These are phyloP conservation scores for Tapera naevia DNA, from an alignment of 2,797 vertebrate genomes.

Conservation along the genomic window DNA sequence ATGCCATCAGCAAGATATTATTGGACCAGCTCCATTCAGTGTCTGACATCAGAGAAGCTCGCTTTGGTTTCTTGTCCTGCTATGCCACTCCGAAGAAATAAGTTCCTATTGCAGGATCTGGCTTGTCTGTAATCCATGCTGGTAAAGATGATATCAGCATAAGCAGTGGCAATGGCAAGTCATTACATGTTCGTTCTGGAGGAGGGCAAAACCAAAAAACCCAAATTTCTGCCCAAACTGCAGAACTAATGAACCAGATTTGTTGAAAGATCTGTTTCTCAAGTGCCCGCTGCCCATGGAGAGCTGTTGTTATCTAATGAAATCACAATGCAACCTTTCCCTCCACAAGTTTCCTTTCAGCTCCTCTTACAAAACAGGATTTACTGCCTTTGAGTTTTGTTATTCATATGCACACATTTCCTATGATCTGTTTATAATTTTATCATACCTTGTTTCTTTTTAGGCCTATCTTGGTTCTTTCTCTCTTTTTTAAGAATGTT, in stretches of 20 bases:
- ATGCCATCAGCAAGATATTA: background rate
- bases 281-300: background rate
- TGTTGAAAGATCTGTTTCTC: background rate
- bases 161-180: background rate
- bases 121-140: background rate
- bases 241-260: background rate
- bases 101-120: background rate
- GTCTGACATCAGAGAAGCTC: background rate
- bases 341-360: background rate
- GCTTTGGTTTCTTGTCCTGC: background rate
- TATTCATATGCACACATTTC: background rate
- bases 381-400: background rate
- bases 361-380: background rate
- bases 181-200: accelerated
- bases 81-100: constrained; percentile 21
- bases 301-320: background rate
- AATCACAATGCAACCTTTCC: background rate
- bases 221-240: background rate
- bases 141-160: background rate
- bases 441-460: background rate
- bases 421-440: background rate
- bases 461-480: background rate
- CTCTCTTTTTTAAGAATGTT: background rate
- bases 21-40: background rate
- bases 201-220: accelerated